Conservation (phyloP, 1,140 invertebrate species). For the Drosophila mojavensis region DNA sequence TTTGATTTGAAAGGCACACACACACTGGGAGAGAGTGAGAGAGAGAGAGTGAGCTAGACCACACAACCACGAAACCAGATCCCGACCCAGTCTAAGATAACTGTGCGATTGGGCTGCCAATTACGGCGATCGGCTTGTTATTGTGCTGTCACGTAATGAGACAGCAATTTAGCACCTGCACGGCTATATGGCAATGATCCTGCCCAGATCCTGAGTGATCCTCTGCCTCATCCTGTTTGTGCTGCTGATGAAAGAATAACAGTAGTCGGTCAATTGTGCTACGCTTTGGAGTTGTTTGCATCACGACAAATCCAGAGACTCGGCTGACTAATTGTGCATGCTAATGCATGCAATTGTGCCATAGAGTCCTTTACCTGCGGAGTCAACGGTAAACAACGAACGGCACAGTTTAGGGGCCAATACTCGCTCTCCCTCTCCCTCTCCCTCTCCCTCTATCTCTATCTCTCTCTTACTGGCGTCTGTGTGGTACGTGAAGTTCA, state of each 20-base stretch:
- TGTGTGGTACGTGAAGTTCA: conserved; percentile 66
- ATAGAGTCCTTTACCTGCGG: conserved; percentile 71
- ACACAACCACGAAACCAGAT: conserved; percentile 17
- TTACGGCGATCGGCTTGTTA: conserved; percentile 49
- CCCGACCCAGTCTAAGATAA: conserved; percentile 12
- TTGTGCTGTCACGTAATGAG: conserved; percentile 76
- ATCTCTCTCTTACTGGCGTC: not conserved
- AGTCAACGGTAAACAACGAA: conserved; percentile 24
- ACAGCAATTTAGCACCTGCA: conserved; percentile 74
- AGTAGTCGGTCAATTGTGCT: conserved; percentile 53
- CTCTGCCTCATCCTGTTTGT: conserved; percentile 39
- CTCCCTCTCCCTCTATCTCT: not conserved
- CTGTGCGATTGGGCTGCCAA: conserved; percentile 43
- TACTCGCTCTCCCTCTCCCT: not conserved
- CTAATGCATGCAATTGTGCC: conserved; percentile 82
- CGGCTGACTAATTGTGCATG: conserved; percentile 75
- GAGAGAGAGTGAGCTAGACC: conserved; percentile 4
- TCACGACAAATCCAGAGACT: conserved; percentile 59
- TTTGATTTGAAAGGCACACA: conserved; percentile 33
- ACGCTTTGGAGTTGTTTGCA: conserved; percentile 19
- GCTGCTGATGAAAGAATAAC: conserved; percentile 69
- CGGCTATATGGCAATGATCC: not conserved
- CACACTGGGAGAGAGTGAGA: not conserved
- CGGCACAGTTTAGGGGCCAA: conserved; percentile 21
- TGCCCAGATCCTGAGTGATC: not conserved